Base-by-base conservation (phyloP, 1,140 invertebrate species). In the Drosophila malerkotliana region DNA sequence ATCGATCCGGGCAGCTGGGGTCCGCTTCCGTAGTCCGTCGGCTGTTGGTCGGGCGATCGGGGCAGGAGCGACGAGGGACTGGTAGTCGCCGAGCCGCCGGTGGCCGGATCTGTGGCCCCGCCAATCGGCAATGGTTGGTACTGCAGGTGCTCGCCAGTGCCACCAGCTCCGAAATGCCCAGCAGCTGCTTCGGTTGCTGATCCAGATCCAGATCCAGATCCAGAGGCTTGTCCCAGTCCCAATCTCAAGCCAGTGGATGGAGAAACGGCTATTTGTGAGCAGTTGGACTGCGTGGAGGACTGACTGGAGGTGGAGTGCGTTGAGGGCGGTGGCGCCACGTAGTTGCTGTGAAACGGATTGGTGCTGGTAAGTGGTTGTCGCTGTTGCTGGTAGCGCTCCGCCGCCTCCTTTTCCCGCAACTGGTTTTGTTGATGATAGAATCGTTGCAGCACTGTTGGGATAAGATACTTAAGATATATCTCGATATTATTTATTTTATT, bases 351-450 rank as follows among this genome's bases (percentile, higher is more conserved):
- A 78, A 90, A 90, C 6, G 90, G 80, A 76, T 91, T 90, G 44
- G 87, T 90, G 62, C 77, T 83, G 49, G 75, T 69, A 15, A 60
- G 47, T 14, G 18, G 44, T 47, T 74, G 63, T 3, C 71, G 67
- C 24, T 76, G 78, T 18, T 79, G 75, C 24, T 79, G 87, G 14
- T 85, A 71, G 39, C 83, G 71, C 59, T 87, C 87, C 3, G 79
- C 80, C 9, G 78, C 59, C 64, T 91, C 88, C 61, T 91, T 90
- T 52, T 92, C 91, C 6, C 90, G 89, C 32, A 91, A 68, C 52
- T 92, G 92, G 56, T 92, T 92, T 68, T 93, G 92, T 51, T 93
- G 92, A 77, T 93, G 92, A 67, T 92, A 92, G 56, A 93, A 93
- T 32, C 92, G 85, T 66, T 93, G 92, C 57, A 93, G 67, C 39